A percentile compares a stretch with the other conserved stretches of the same genome.
Evolutionary conservation across 1,140 invertebrate genomes (phyloP).

Genomic region (Notospermus geniculatus): DNA sequence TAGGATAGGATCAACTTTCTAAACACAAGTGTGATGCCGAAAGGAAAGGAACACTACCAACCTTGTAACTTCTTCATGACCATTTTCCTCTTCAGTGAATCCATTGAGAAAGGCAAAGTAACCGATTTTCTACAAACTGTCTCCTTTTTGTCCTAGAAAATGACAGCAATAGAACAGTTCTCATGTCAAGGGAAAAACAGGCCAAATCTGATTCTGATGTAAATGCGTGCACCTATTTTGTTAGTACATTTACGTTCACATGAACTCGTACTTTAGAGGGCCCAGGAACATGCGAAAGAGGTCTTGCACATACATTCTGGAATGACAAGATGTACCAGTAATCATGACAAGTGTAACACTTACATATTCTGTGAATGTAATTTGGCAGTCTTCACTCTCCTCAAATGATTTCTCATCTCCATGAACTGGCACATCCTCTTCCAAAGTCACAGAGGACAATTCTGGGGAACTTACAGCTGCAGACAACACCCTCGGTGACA

Average conservation of each 20-base stretch:
- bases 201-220: too few species aligned
- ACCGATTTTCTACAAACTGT: conserved; percentile 16
- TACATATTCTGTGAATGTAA: too few species aligned
- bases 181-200: too few species aligned
- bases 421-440: background rate
- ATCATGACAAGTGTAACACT: background rate
- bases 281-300: too few species aligned
- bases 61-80: background rate
- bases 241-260: too few species aligned
- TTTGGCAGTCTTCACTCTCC: conserved; percentile 2
- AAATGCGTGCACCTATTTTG: too few species aligned
- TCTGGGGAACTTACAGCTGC: conserved; percentile 20
- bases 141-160: conserved; percentile 20
- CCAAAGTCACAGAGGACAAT: conserved; percentile 11
- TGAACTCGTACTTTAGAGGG: too few species aligned
- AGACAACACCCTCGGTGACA: conserved; percentile 1
- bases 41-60: too few species aligned
- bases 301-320: too few species aligned
- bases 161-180: background rate
- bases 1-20: too few species aligned
- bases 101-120: conserved; percentile 20
- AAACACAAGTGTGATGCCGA: too few species aligned
- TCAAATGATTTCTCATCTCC: conserved; percentile 15
- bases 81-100: conserved; percentile 15
- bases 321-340: conserved; percentile 8